phyloP scores from a whole-genome alignment of 2,113 vertebrate species.

The Atractosteus spatula region DNA sequence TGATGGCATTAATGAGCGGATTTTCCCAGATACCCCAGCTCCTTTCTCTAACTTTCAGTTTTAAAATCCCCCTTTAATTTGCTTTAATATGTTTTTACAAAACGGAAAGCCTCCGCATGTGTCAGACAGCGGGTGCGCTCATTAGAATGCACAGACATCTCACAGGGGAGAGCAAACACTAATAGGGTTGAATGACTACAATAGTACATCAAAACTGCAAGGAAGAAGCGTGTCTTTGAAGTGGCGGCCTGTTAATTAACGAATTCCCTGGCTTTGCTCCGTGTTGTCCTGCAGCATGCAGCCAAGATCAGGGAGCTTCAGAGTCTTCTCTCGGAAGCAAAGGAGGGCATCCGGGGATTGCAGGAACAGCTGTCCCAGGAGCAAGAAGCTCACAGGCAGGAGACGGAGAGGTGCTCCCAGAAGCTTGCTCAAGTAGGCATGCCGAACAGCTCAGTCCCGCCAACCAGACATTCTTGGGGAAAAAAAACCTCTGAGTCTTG shows the following conservation, averaged over 20 bases:
- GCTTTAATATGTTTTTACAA: neutral
- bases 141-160: neutral
- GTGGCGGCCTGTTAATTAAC: neutral
- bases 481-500: too few species aligned
- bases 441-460: neutral
- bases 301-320: slow-evolving; percentile 75
- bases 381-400: slow-evolving; percentile 71
- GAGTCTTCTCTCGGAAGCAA: slow-evolving; percentile 69
- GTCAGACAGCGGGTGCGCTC: neutral
- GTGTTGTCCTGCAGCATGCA: slow-evolving; percentile 14
- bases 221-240: neutral
- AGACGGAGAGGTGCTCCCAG: slow-evolving; percentile 67
- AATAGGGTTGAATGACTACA: neutral
- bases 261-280: neutral
- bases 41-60: too few species aligned
- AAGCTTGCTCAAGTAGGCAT: slow-evolving; percentile 81
- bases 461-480: too few species aligned
- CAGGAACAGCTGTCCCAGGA: slow-evolving; percentile 80
- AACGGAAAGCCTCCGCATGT: neutral
- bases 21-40: too few species aligned
- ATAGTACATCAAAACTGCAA: neutral
- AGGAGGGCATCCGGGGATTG: slow-evolving; percentile 67
- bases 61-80: too few species aligned
- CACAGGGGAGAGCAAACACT: neutral
- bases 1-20: too few species aligned